Percentiles rank a stretch among this genome's conserved stretches.
phyloP scores from a whole-genome alignment of 2,797 vertebrate species.

The Poecilia wingei region DNA sequence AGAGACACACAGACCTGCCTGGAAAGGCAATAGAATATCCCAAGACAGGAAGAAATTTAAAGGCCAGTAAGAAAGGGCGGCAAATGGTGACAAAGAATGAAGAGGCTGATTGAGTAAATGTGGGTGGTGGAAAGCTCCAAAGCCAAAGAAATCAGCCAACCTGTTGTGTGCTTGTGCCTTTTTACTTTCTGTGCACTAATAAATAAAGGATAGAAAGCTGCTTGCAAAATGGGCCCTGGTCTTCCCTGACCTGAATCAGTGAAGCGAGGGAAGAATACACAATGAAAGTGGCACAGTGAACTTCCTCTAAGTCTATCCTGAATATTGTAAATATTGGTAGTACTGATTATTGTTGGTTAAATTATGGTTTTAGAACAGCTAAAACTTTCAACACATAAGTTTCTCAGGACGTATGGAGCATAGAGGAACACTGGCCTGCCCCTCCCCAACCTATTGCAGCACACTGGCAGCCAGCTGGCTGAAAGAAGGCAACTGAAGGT shows the following conservation, averaged over 20 bases:
- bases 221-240: slow-evolving; percentile 25
- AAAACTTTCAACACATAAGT: neutral
- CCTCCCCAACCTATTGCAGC: neutral
- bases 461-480: neutral
- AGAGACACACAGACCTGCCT: slow-evolving; percentile 39
- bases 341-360: neutral
- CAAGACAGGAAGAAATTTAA: slow-evolving; percentile 42
- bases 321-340: neutral
- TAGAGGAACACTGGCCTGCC: neutral
- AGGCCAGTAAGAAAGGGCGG: slow-evolving; percentile 5
- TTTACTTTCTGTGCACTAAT: slow-evolving; percentile 8
- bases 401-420: neutral
- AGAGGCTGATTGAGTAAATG: slow-evolving; percentile 24
- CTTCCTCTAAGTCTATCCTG: neutral
- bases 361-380: neutral
- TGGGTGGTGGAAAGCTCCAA: slow-evolving; percentile 18
- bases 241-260: slow-evolving; percentile 6
- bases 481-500: neutral
- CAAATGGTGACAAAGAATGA: slow-evolving; percentile 19
- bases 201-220: slow-evolving; percentile 26
- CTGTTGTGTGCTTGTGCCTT: slow-evolving; percentile 10
- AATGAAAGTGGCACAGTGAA: neutral
- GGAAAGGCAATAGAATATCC: slow-evolving; percentile 38
- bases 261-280: neutral
- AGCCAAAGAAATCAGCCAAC: slow-evolving; percentile 51